Evolutionary conservation across 2,113 vertebrate genomes (phyloP), one percentile per base, ranked within the genome.

Genomic region (Nettapus auritus): DNA sequence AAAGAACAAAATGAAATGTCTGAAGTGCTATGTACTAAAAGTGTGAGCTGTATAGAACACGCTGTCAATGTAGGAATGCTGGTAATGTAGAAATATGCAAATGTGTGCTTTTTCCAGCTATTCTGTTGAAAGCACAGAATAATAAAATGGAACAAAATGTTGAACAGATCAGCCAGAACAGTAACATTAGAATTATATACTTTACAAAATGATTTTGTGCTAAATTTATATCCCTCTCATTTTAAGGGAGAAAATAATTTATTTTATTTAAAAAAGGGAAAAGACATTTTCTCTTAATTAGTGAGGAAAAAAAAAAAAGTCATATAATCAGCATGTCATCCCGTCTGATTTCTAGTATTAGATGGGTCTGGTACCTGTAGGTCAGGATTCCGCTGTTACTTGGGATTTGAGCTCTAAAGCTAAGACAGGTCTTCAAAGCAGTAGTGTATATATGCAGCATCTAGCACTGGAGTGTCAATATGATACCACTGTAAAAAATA

Each of bases 11-110:
- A 87, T 74, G 15, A 55, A 76, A 56, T 53, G 13, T 80, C 25
- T 66, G 53, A 55, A 68, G 28, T 87, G 53, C n/a, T 76, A 4
- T 73, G 40, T 44, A n/a, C 23, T 82, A 22, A 4, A 88, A 57
- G 48, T 63, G 14, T 71, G 64, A 91, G 75, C 88, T 89, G 19
- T 69, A 42, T 82, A 69, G 77, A 81, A 59, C 69, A 44, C 44
- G 63, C 50, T 76, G 68, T 60, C 89, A 94, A 70, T 56, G 74
- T 57, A 55, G 77, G 88, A 90, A 80, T 2, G 11, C 26, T 88
- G 62, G 55, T 91, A 66, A 91, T 89, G 36, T 73, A 87, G 71
- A 89, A 93, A 82, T 92, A 92, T 91, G 92, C 78, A 94, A 91
- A 94, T 90, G 12, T 74, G 71, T 93, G 33, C 89, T 89, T 94